phyloP scores from a whole-genome alignment of 2,113 vertebrate genomes.

The Atlantisia rogersi region DNA sequence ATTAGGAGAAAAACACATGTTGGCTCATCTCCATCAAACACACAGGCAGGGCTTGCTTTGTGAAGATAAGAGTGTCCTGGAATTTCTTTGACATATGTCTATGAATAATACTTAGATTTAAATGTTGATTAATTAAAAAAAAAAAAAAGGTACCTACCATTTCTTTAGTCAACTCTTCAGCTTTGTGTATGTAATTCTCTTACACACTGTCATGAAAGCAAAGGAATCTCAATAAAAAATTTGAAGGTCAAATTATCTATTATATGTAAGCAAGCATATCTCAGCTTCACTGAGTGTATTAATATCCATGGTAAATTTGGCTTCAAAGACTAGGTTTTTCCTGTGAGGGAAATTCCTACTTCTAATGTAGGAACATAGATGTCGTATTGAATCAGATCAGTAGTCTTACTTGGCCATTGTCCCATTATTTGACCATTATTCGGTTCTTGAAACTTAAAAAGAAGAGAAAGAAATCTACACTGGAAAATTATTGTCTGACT shows the following conservation, averaged over 20 bases:
- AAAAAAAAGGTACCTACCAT: neutral
- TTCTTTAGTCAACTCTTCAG: neutral
- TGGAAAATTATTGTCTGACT: neutral
- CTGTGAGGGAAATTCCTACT: neutral
- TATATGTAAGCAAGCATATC: neutral
- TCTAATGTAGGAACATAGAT: neutral
- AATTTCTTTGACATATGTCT: neutral
- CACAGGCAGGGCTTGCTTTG: neutral
- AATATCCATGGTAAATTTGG: neutral
- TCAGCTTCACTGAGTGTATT: neutral
- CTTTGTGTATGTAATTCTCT: neutral
- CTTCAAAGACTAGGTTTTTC: neutral
- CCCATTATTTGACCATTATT: neutral
- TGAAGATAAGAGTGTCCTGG: neutral
- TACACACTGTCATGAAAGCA: neutral
- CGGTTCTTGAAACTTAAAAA: neutral
- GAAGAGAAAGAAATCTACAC: neutral
- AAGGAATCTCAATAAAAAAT: neutral
- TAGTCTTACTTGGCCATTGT: neutral
- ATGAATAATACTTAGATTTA: neutral
- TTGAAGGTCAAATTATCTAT: neutral
- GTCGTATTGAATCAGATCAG: neutral
- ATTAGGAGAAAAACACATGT: neutral
- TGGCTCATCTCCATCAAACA: constrained; percentile 40
- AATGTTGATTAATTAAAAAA: neutral